Evolutionary conservation across 1,140 invertebrate genomes (phyloP).

Genomic region (Hycleus cichorii): DNA sequence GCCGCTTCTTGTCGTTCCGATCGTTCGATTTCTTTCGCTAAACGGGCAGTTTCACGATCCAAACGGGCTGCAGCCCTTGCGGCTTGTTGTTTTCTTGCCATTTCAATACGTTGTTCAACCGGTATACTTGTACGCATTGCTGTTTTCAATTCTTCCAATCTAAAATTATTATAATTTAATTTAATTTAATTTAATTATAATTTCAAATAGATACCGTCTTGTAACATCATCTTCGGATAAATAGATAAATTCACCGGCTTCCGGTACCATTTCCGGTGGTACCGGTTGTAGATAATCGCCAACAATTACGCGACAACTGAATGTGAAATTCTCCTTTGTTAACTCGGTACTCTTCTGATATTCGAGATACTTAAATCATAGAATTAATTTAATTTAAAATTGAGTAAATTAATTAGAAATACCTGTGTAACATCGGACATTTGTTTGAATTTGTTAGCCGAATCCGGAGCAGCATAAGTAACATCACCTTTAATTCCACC

Average conservation of each 20-base stretch:
- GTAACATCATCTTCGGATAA: conserved; percentile 56
- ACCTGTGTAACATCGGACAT: conserved; percentile 68
- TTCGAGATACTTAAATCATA: conserved; percentile 61
- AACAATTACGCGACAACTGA: conserved; percentile 77
- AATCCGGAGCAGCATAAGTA: conserved; percentile 78
- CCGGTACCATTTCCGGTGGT: conserved; percentile 46
- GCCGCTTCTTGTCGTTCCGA: conserved; percentile 69
- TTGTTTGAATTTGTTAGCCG: conserved; percentile 67
- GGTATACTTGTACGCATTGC: conserved; percentile 51
- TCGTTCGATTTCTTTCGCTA: conserved; percentile 53
- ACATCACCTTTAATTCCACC: conserved; percentile 79
- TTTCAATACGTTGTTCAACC: conserved; percentile 57
- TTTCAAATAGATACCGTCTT: conserved; percentile 43
- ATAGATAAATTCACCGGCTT: conserved; percentile 50
- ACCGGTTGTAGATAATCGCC: conserved; percentile 79
- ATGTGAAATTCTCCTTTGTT: conserved; percentile 82
- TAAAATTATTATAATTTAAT: conserved; percentile 23
- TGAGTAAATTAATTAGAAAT: conserved; percentile 11
- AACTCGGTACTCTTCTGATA: conserved; percentile 67
- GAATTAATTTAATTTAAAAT: conserved; percentile 1
- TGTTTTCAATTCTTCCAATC: conserved; percentile 52
- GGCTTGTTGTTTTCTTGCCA: conserved; percentile 56
- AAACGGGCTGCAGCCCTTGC: conserved; percentile 52
- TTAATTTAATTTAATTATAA: not conserved
- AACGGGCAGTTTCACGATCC: conserved; percentile 53